These are phyloP conservation scores for Sebastes nivosus DNA, from an alignment of 2,797 vertebrate species.

Conservation along the genomic window DNA sequence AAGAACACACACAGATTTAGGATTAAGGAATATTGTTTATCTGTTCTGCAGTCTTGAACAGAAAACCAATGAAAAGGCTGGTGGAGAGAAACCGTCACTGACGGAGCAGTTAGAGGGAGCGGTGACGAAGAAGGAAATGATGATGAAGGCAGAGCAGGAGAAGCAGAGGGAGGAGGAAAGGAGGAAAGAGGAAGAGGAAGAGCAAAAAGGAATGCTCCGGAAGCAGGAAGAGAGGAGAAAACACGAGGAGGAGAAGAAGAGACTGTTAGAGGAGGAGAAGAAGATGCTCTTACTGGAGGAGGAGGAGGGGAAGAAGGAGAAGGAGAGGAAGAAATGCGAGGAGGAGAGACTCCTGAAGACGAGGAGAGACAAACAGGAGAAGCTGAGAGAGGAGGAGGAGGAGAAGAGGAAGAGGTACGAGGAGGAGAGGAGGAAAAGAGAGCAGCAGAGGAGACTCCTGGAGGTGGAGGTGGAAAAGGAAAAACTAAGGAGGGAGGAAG, in stretches of 20 bases:
- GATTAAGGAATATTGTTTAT: conserved; percentile 66
- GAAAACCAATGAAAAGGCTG: conserved; percentile 57
- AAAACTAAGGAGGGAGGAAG: conserved; percentile 52
- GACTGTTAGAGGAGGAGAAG: conserved; percentile 57
- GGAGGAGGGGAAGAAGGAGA: conserved; percentile 46
- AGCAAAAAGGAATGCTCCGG: conserved; percentile 25
- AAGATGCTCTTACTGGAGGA: conserved; percentile 59
- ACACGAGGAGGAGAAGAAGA: conserved; percentile 62
- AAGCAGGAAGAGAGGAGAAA: conserved; percentile 52
- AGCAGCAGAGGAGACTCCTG: conserved; percentile 39
- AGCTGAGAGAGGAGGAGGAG: conserved; percentile 47
- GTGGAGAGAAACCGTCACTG: conserved; percentile 33
- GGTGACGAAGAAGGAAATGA: conserved; percentile 4
- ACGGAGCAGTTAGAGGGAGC: conserved; percentile 51
- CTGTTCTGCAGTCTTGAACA: conserved; percentile 75
- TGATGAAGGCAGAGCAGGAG: conserved; percentile 33
- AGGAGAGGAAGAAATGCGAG: conserved; percentile 48
- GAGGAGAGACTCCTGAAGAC: conserved; percentile 60
- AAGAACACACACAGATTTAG: background rate
- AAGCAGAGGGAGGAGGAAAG: conserved; percentile 36
- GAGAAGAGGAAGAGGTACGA: conserved; percentile 29
- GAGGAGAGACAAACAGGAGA: conserved; percentile 56
- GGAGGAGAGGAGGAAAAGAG: conserved; percentile 32
- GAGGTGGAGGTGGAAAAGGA: conserved; percentile 41
- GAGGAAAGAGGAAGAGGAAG: conserved; percentile 35